Base-by-base conservation (phyloP, 2,888 invertebrate genomes). In the Trachelus tabidus region DNA sequence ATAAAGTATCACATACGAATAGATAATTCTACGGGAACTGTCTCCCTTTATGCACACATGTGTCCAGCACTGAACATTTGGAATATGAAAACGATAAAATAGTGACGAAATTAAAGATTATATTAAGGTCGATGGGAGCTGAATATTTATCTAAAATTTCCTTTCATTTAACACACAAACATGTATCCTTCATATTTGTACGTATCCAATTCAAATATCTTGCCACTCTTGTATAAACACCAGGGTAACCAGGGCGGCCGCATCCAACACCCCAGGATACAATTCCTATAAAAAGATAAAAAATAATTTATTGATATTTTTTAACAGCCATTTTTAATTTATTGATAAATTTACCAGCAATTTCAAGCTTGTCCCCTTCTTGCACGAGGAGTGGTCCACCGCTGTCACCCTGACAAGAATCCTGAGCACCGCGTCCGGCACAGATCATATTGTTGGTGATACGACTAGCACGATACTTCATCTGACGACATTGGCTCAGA, bases 331-430 rank as follows among this genome's bases (percentile, higher is more conserved):
- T n/a, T 3, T 12, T 15, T 23, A 76, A 76, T 12, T 15, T 1
- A 37, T 9, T 9, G n/a, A n/a, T 76, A 78, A 30, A 34, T 94
- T 92, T 87, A 95, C 97, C 97, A 77, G 96, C 95, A 77, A 97
- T 95, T 92, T 96, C 96, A 87, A 94, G 95, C 90, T 95, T 96
- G 79, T 96, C 95, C 56, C 95, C 96, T 83, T 94, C 94, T 81
- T 95, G 95, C 4, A 97, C 92, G 0, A 97, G 92, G 73, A 97
- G 92, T 0, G 97, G 97, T 0, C 97, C 97, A 30, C 97, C 97
- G 84, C 97, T 97, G 90, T 97, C 97, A 0, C 97, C 97, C 92
- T 97, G 97, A 87, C 97, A 97, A 0, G 97, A 97, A 91, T 97
- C 97, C 88, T 96, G 95, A 11, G 94, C 94, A 3, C 96, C 96